Evolutionary conservation across 2,797 vertebrate genomes (phyloP).

Genomic region (Astyanax mexicanus): DNA sequence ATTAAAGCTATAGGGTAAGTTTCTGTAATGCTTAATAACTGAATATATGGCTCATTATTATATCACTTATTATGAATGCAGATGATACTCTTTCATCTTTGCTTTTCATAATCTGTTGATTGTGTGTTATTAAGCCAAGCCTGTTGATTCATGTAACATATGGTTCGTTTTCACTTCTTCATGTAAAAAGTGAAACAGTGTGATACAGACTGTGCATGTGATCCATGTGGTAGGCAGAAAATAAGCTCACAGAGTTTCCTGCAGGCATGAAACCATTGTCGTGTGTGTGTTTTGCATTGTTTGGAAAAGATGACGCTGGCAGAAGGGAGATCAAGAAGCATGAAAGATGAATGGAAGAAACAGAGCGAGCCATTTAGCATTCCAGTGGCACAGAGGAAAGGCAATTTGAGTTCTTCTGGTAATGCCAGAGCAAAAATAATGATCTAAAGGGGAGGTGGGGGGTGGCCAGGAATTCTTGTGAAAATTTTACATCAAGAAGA

Average conservation of each 20-base stretch:
- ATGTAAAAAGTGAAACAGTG: too few relatives aligned
- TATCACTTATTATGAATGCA: too few relatives aligned
- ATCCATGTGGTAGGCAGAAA: constrained; percentile 9
- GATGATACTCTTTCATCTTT: too few relatives aligned
- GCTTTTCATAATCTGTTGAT: too few relatives aligned
- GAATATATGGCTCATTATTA: too few relatives aligned
- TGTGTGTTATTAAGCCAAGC: neutral
- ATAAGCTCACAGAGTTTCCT: constrained; percentile 4
- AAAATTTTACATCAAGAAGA: too few relatives aligned
- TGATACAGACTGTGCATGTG: neutral
- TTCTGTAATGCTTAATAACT: too few relatives aligned
- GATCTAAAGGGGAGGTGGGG: constrained; percentile 63
- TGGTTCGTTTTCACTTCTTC: neutral
- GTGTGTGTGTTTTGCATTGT: constrained; percentile 57
- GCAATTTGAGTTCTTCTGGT: constrained; percentile 68
- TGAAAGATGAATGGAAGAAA: constrained; percentile 66
- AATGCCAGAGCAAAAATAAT: constrained; percentile 73
- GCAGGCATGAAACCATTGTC: constrained; percentile 19
- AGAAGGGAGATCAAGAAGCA: constrained; percentile 62
- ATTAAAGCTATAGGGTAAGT: too few relatives aligned
- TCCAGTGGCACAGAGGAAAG: constrained; percentile 53
- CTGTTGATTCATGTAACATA: neutral
- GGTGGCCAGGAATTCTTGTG: too few relatives aligned
- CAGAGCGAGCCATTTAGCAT: constrained; percentile 66
- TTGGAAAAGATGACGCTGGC: constrained; percentile 53